phyloP scores from a whole-genome alignment of 2,888 invertebrate species.

The Tenthredo amoena region DNA sequence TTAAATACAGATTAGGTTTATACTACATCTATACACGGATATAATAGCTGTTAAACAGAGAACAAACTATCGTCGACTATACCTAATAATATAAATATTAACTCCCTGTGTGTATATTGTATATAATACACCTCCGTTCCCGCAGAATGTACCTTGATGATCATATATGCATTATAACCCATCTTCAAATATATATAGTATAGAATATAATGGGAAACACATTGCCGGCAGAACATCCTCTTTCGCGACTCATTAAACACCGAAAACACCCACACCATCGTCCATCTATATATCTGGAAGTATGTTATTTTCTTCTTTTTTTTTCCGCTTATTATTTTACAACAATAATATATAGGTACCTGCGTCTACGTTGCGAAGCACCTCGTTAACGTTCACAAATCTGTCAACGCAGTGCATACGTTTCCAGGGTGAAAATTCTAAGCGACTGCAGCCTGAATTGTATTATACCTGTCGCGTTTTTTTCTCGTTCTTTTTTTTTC shows the following conservation, averaged over 20 bases:
- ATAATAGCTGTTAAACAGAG: background rate
- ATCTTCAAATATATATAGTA: background rate
- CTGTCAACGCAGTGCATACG: constrained; percentile 37
- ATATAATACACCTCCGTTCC: background rate
- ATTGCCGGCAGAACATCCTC: constrained; percentile 52
- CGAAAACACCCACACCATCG: constrained; percentile 42
- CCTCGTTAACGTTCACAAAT: constrained; percentile 54
- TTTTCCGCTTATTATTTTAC: background rate
- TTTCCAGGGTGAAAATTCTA: background rate
- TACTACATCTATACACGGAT: background rate
- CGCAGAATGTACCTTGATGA: constrained; percentile 1
- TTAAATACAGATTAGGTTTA: constrained; percentile 52
- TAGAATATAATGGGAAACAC: constrained; percentile 52
- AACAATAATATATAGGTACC: background rate
- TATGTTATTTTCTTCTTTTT: background rate
- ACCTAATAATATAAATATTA: no score
- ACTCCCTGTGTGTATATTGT: no score
- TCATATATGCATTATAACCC: background rate
- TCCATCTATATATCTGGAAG: background rate
- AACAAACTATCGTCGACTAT: background rate
- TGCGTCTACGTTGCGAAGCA: constrained; percentile 28
- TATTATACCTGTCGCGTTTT: background rate
- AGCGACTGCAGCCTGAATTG: background rate
- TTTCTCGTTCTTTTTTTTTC: background rate
- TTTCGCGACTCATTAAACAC: constrained; percentile 56